Base-by-base conservation (phyloP, 2,113 vertebrate species). In the Malaclemys terrapin region DNA sequence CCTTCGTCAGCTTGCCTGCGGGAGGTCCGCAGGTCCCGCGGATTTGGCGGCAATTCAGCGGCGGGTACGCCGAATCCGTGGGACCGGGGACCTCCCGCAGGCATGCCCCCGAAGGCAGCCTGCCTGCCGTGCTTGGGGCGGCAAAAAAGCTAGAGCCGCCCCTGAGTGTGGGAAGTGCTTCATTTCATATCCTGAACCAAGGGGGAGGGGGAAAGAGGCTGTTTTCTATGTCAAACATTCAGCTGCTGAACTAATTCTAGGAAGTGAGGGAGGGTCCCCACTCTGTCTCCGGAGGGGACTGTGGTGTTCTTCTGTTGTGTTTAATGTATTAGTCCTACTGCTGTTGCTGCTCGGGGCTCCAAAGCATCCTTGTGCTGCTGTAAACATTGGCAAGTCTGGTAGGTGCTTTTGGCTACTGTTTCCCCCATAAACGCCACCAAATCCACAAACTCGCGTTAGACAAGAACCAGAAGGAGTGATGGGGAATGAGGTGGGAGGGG, bases 121-220 rank as follows among this genome's bases (percentile, higher is more conserved):
- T 45, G 45, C 45, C 45, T 45, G 45, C 45, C 45, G 45, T 45
- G 45, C 45, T 45, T 45, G 45, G 45, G 45, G 45, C 45, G 6
- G 45, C 45, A 45, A 45, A 45, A 45, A 45, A 45, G 45, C 45
- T 45, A 45, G 45, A 45, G 45, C 45, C 45, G 45, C 45, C 45
- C 45, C 45, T 45, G 45, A 56, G 24, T 2, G 35, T 3, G 31
- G 47, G 84, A 93, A 90, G 76, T 45, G 3, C 5, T 31, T 24
- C 5, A 1, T 8, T 62, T 49, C 14, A 1, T 52, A 53, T 49
- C 0, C 0, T 65, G n/a, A 3, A 20, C 2, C 20, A 72, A 72
- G 65, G 9, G 16, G 65, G 38, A 5, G 49, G 29, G 82, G 75
- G 38, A 5, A 29, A 82, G 81, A 90, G 11, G 42, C 22, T 31